These are phyloP conservation scores for Protobothrops flavoviridis DNA, from an alignment of 2,113 vertebrate genomes.

Conservation along the genomic window DNA sequence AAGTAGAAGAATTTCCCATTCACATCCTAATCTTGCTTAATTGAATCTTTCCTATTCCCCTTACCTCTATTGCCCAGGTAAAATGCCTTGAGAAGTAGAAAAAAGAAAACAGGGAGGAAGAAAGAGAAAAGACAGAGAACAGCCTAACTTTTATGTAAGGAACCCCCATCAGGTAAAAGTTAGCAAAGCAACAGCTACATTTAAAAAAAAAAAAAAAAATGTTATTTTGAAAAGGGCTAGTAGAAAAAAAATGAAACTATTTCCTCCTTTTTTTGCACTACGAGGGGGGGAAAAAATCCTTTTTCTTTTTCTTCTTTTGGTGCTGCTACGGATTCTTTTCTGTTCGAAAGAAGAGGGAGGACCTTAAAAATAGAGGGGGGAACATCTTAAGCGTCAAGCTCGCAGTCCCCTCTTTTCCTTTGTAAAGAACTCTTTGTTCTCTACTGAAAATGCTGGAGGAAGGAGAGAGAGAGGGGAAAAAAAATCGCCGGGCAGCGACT, in stretches of 20 bases:
- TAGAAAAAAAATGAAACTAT: conserved; percentile 67
- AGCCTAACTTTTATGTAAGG: conserved; percentile 65
- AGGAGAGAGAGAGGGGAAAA: neutral
- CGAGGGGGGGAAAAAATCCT: conserved; percentile 44
- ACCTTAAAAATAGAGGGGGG: conserved; percentile 73
- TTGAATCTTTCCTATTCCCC: conserved; percentile 25
- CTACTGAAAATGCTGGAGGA: conserved; percentile 77
- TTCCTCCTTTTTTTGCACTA: conserved; percentile 60
- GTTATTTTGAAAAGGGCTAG: conserved; percentile 66
- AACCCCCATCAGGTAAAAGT: conserved; percentile 50
- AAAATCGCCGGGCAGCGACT: conserved; percentile 78
- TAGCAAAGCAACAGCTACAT: conserved; percentile 58
- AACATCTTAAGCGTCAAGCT: conserved; percentile 78
- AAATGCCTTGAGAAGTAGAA: neutral
- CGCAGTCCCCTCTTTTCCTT: conserved; percentile 64
- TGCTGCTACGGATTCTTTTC: conserved; percentile 66
- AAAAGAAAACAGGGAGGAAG: too few relatives aligned
- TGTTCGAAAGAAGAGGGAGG: conserved; percentile 58
- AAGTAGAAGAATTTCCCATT: conserved; percentile 62
- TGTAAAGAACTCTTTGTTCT: conserved; percentile 83
- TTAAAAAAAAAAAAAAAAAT: conserved; percentile 38
- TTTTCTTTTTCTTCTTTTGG: conserved; percentile 63
- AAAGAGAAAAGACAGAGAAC: conserved; percentile 26
- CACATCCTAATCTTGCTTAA: conserved; percentile 52
- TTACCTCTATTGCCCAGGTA: conserved; percentile 11